These are phyloP conservation scores for Sceloporus undulatus DNA, from an alignment of 2,113 vertebrate species.

Conservation along the genomic window DNA sequence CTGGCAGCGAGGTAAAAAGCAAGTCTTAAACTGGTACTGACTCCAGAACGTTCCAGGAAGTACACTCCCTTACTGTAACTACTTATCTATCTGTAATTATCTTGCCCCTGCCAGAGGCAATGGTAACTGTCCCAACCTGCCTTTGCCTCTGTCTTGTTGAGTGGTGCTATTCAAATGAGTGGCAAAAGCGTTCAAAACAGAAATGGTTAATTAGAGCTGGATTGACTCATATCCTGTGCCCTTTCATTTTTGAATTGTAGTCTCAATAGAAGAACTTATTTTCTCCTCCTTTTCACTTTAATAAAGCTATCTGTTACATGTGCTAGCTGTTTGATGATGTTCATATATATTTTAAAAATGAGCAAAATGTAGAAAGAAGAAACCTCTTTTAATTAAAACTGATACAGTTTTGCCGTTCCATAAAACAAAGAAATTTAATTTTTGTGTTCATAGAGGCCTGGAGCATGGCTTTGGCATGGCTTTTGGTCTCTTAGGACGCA, in stretches of 20 bases:
- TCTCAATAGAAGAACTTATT: neutral
- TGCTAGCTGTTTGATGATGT: neutral
- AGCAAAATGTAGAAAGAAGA: neutral
- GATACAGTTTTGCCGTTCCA: neutral
- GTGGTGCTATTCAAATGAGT: slow-evolving; percentile 12
- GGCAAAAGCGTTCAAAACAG: neutral
- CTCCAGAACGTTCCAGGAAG: slow-evolving; percentile 10
- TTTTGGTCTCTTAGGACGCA: no score
- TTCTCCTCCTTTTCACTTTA: neutral
- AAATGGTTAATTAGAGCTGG: slow-evolving; percentile 11
- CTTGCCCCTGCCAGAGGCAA: neutral
- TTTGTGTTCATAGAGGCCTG: neutral
- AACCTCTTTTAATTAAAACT: neutral
- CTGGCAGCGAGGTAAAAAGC: neutral
- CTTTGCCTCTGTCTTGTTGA: slow-evolving; percentile 7
- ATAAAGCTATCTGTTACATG: neutral
- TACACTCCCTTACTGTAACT: neutral
- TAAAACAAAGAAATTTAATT: neutral
- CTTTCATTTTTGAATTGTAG: neutral
- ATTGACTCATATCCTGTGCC: slow-evolving; percentile 4
- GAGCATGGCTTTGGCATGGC: no score
- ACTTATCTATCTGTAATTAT: slow-evolving; percentile 19
- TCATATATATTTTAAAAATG: neutral
- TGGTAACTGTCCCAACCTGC: slow-evolving; percentile 26
- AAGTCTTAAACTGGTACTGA: slow-evolving; percentile 19